Evolutionary conservation across 37 sponge, comb jelly and placozoan genomes (phyloP), one percentile per base, ranked within the genome.

Genomic region (Lycopodina hypogea): DNA sequence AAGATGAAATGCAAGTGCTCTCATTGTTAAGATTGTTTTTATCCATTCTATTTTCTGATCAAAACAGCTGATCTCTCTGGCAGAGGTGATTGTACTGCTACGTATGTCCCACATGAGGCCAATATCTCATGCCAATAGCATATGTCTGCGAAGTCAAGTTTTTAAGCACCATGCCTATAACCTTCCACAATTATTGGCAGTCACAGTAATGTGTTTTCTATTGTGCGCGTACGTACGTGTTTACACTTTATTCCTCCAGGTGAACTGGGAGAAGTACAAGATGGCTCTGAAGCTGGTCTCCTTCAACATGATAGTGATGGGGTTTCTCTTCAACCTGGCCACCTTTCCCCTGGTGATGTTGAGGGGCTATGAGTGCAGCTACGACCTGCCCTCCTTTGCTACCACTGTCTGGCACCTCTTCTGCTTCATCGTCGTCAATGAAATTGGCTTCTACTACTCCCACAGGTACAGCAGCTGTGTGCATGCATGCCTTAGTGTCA

Each of bases 381-480:
- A 93, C 68, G 87, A 93, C 30, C 84, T 96, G 1, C 97, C 97
- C 28, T 72, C 90, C 30, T 93, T 96, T 76, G 38, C 73, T 14
- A 59, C 85, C 56, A 69, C 83, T 15, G 63, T 96, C 26, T 60
- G 58, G 34, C 89, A 96, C 50, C 36, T 93, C 48, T 69, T 87
- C 48, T 71, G 80, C 15, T 93, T 88, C 70, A 56, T 76, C 8
- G 34, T 93, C 3, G 50, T 90, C 4, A 89, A 86, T 40, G 97
- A 96, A 48, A 48, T 88, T 29, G 76, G 86, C 14, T 96, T 96
- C 83, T 96, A 96, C 75, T 96, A 96, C 81, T 38, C 69, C n/a
- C 97, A 96, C 91, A 96, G 96, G 96, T 92, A 24, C 0, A 61
- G 40, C 8, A 35, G 48, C 8, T 45, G 48, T 45, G 48, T 45